These are phyloP conservation scores for Zapus hudsonius DNA, from an alignment of 2,113 vertebrate species.

Conservation along the genomic window DNA sequence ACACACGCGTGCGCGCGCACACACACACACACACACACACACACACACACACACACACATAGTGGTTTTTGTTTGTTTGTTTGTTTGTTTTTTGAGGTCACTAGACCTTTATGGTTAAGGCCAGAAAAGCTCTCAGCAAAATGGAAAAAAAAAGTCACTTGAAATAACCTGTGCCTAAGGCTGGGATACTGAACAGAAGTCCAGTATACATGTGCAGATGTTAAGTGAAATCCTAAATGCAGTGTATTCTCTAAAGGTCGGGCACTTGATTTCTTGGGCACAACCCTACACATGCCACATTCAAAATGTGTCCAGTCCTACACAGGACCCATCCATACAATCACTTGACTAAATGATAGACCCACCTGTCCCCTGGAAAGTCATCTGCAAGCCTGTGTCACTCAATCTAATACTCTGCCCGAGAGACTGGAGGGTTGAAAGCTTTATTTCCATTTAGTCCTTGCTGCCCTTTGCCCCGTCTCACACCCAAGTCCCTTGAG, in stretches of 20 bases:
- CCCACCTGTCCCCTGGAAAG: neutral
- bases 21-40: too few species aligned
- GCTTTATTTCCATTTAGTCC: neutral
- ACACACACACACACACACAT: too few species aligned
- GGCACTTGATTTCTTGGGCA: neutral
- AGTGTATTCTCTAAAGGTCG: neutral
- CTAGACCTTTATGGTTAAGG: neutral
- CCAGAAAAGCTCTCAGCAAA: neutral
- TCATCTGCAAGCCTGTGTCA: neutral
- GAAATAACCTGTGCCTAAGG: neutral
- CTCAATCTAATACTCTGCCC: neutral
- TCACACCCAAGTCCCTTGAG: constrained; percentile 15
- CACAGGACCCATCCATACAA: neutral
- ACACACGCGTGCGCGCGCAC: too few species aligned
- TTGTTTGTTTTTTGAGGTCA: neutral
- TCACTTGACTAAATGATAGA: neutral
- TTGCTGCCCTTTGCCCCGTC: neutral
- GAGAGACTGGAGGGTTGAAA: neutral
- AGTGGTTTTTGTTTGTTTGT: too few species aligned
- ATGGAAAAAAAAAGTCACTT: neutral
- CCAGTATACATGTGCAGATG: neutral
- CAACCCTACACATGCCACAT: neutral
- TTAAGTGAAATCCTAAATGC: neutral
- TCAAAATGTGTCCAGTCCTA: neutral
- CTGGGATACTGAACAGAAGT: neutral